phyloP scores from a whole-genome alignment of 2,797 vertebrate species.

The Hapalemur alaotrensis region DNA sequence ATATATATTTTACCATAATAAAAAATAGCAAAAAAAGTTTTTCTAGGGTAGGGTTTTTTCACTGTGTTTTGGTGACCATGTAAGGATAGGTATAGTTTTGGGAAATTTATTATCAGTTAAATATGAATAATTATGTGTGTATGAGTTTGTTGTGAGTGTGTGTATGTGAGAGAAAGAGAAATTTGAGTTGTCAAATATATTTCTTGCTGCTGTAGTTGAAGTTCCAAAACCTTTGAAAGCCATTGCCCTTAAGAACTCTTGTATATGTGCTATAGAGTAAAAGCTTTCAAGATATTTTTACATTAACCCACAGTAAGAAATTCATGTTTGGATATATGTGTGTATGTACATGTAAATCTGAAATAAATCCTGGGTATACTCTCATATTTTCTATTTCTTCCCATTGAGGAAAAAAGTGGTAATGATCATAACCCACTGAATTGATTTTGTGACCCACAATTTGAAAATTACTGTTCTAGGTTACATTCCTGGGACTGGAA shows the following conservation, averaged over 20 bases:
- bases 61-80: background rate
- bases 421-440: background rate
- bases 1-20: background rate
- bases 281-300: background rate
- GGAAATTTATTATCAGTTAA: conserved; percentile 35
- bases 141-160: background rate
- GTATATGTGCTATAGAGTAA: background rate
- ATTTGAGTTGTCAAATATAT: background rate
- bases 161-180: background rate
- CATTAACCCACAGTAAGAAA: background rate
- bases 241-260: background rate
- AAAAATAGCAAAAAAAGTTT: background rate
- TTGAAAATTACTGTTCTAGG: conserved; percentile 28
- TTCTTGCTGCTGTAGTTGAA: conserved; percentile 3
- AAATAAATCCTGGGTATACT: background rate
- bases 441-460: background rate
- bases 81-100: background rate
- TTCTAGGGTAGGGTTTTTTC: background rate
- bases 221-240: conserved; percentile 9
- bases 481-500: background rate
- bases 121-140: background rate
- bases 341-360: background rate
- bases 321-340: background rate
- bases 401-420: background rate
- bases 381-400: background rate